Conservation (phyloP, 2,797 vertebrate species). For the Enteromius thamalakanensis region DNA sequence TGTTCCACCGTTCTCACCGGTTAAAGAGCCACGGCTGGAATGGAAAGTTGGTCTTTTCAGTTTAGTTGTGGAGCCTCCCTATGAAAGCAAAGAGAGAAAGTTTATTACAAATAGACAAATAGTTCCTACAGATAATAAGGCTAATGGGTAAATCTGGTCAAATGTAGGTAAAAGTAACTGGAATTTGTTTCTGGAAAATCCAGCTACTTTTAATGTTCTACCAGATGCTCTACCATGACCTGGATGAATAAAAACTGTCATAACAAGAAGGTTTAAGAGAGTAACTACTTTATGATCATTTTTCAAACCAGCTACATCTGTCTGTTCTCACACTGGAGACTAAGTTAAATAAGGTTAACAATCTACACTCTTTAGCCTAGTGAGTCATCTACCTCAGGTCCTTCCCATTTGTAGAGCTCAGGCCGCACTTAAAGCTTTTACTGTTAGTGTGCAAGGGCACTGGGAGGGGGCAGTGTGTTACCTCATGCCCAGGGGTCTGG, state of each 20-base stretch:
- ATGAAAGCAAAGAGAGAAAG: slow-evolving; percentile 54
- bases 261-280: neutral
- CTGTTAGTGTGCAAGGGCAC: slow-evolving; percentile 70
- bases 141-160: neutral
- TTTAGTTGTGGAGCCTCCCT: slow-evolving; percentile 90
- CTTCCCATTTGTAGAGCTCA: slow-evolving; percentile 9
- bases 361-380: neutral
- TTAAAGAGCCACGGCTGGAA: slow-evolving; percentile 93
- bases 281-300: neutral
- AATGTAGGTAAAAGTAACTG: neutral
- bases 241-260: neutral
- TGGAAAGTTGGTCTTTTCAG: slow-evolving; percentile 93
- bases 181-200: slow-evolving; percentile 1
- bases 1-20: slow-evolving; percentile 90
- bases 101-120: too few relatives aligned
- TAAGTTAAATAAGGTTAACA: neutral
- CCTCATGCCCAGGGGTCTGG: slow-evolving; percentile 88
- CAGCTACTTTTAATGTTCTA: neutral
- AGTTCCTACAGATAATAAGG: neutral
- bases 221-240: neutral
- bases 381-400: slow-evolving; percentile 20
- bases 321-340: neutral
- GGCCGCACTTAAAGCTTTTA: slow-evolving; percentile 44
- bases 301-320: neutral
- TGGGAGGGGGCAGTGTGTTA: slow-evolving; percentile 77